Percentiles rank a stretch among this genome's conserved stretches.
These are phyloP conservation scores for Scleropages formosus DNA, from an alignment of 2,797 vertebrate species.

Conservation along the genomic window DNA sequence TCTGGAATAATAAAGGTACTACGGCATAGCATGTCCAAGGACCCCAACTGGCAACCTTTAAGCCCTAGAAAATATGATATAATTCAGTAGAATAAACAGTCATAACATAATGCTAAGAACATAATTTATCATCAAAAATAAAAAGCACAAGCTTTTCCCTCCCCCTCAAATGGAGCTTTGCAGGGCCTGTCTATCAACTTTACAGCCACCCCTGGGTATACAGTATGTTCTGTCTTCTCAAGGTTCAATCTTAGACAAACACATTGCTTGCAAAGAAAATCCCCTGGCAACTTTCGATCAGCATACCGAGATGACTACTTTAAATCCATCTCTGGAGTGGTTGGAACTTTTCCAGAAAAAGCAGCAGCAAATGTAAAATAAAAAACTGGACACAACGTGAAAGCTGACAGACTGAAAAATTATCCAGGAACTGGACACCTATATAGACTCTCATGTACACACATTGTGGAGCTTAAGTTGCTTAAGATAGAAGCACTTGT, in stretches of 20 bases:
- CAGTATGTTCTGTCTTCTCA: slow-evolving; percentile 37
- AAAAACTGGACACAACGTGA: slow-evolving; percentile 53
- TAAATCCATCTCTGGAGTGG: slow-evolving; percentile 29
- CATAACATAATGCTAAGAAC: too few relatives aligned
- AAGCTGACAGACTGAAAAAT: slow-evolving; percentile 45
- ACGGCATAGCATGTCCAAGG: too few relatives aligned
- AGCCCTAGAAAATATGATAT: too few relatives aligned
- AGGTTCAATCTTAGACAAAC: slow-evolving; percentile 54
- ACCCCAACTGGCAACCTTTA: too few relatives aligned
- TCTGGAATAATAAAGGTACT: too few relatives aligned
- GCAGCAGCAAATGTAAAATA: slow-evolving; percentile 45
- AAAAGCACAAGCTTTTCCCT: too few relatives aligned
- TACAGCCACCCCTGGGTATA: slow-evolving; percentile 15
- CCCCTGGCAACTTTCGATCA: slow-evolving; percentile 48
- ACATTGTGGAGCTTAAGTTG: not conserved
- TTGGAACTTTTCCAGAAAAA: slow-evolving; percentile 37
- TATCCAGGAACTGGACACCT: not conserved
- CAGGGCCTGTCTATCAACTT: too few relatives aligned
- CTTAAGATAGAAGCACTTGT: not conserved
- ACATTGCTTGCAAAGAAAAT: slow-evolving; percentile 42
- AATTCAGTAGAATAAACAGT: too few relatives aligned
- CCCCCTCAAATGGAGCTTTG: too few relatives aligned
- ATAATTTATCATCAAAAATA: too few relatives aligned
- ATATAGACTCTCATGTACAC: not conserved
- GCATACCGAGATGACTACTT: slow-evolving; percentile 35